Evolutionary conservation across 1,140 invertebrate species (phyloP).

Genomic region (Cotesia typhae): DNA sequence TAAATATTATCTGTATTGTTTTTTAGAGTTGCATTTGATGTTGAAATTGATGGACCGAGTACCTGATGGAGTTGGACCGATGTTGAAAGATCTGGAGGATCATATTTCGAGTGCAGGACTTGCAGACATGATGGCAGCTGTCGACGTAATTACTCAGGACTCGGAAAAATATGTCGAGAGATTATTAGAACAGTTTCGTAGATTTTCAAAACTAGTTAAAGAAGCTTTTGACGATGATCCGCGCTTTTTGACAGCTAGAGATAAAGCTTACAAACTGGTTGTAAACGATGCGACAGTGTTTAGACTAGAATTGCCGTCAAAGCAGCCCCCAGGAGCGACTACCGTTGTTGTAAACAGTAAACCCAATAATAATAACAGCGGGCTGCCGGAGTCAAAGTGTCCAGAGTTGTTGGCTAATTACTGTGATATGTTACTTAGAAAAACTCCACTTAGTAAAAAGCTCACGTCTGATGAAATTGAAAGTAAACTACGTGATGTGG

Average conservation of each 20-base stretch:
- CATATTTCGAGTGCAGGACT: slow-evolving; percentile 94
- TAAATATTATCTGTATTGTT: not conserved
- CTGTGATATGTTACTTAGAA: slow-evolving; percentile 98
- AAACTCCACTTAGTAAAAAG: slow-evolving; percentile 95
- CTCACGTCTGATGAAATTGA: slow-evolving; percentile 98
- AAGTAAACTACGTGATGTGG: slow-evolving; percentile 88
- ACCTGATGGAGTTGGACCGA: slow-evolving; percentile 89
- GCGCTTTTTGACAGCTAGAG: slow-evolving; percentile 94
- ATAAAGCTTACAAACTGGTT: slow-evolving; percentile 97
- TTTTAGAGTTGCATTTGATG: slow-evolving; percentile 86
- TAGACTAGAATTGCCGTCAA: slow-evolving; percentile 77
- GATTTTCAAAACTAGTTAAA: slow-evolving; percentile 91
- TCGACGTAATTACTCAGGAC: slow-evolving; percentile 96
- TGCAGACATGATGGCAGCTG: slow-evolving; percentile 96
- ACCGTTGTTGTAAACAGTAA: slow-evolving; percentile 51
- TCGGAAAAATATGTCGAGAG: slow-evolving; percentile 99
- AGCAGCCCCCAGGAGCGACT: slow-evolving; percentile 66
- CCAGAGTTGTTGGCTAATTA: slow-evolving; percentile 99
- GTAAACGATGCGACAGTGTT: slow-evolving; percentile 99
- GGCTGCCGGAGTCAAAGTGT: slow-evolving; percentile 92
- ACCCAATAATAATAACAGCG: slow-evolving; percentile 59
- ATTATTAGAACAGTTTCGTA: slow-evolving; percentile 89
- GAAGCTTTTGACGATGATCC: slow-evolving; percentile 98
- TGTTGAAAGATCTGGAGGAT: slow-evolving; percentile 90
- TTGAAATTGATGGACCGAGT: slow-evolving; percentile 95